Base-by-base conservation (phyloP, 2,888 invertebrate species). In the Athetis lepigone region DNA sequence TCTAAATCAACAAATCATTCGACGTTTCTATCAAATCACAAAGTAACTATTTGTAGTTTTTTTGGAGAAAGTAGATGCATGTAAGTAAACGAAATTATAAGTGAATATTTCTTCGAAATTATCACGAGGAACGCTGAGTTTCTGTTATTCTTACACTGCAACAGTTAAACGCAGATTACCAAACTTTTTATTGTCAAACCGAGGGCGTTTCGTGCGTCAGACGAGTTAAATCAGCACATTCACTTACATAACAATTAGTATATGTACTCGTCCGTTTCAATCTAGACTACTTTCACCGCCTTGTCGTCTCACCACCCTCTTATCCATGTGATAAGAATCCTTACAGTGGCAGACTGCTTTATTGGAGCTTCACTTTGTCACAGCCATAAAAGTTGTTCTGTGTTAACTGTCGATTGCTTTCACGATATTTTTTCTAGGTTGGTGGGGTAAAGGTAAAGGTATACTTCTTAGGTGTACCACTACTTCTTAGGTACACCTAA, bases 181-280 rank as follows among this genome's bases (percentile, higher is more conserved):
- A 72, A 68, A 64, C 55, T 29, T 70, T 70, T 75, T 79, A 70
- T 79, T 70, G 66, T 75, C 62, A 73, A 65, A 68, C 72, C 54
- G 79, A 80, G 62, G 66, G 63, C 70, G 46, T 55, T 46, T 43
- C 50, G 52, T 60, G 57, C 56, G 55, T 70, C 57, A 51, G 60
- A 46, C 55, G 56, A 61, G 57, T 80, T 78, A 64, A 68, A 68
- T 72, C 62, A 66, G 45, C 56, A 70, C 75, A 64, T 79, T 82
- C 80, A 60, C 70, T 82, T 82, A 73, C 66, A 74, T 78, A 79
- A 81, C 76, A 81, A 80, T 79, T 75, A 79, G 67, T 64, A 39
- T 64, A 39, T 40, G 8, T 71, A 71, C 76, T 72, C 71, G 76
- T 72, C 73, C 58, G 59, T 54, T 63, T 59, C 59, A 58, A 68